These are phyloP conservation scores for Benitochromis conjunctus DNA, from an alignment of 2,113 vertebrate species.

Conservation along the genomic window DNA sequence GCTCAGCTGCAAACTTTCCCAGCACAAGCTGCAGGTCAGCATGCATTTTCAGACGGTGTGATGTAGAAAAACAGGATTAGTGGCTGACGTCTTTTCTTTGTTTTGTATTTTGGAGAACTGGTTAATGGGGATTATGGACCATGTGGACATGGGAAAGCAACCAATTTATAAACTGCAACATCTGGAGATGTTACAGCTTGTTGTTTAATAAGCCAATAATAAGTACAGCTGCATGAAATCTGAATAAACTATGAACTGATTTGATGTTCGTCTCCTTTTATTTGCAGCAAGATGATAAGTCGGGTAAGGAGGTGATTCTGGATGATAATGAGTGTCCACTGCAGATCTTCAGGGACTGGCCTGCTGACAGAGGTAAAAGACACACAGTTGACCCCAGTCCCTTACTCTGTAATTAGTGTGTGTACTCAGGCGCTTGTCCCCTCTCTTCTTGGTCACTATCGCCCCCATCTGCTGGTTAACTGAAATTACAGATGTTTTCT, in stretches of 20 bases:
- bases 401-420: not conserved
- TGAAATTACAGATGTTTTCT: slow-evolving; percentile 11
- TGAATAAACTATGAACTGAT: not conserved
- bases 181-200: not conserved
- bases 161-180: not conserved
- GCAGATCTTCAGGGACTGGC: slow-evolving; percentile 97
- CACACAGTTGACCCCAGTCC: not conserved
- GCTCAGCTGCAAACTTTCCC: not conserved
- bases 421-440: not conserved
- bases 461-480: slow-evolving; percentile 20
- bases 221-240: not conserved
- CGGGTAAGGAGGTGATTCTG: slow-evolving; percentile 85
- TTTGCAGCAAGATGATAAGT: slow-evolving; percentile 89
- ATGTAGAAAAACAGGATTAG: not conserved
- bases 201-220: not conserved
- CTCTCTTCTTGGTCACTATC: not conserved
- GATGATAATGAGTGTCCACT: slow-evolving; percentile 92
- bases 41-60: not conserved
- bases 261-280: not conserved
- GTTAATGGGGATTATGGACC: not conserved
- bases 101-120: not conserved
- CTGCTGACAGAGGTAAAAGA: slow-evolving; percentile 86
- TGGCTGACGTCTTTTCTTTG: not conserved
- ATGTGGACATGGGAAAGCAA: not conserved
- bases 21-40: not conserved